Evolutionary conservation across 2,888 invertebrate genomes (phyloP).

Genomic region (Cryptus armator): DNA sequence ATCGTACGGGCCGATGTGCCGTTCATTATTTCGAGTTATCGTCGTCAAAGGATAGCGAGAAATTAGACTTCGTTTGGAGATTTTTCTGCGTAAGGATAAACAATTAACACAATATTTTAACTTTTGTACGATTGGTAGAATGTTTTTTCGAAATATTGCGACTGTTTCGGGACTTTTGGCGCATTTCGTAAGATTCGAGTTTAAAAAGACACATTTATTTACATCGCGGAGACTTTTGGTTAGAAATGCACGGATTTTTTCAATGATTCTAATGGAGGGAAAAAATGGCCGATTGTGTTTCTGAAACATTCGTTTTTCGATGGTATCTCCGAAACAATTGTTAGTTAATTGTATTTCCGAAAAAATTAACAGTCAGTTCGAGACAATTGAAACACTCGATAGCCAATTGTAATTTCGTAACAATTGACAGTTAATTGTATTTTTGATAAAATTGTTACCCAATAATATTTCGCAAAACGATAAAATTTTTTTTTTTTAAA

Average conservation of each 20-base stretch:
- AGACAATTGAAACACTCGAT: neutral
- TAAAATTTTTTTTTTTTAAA: no score
- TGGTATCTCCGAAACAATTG: neutral
- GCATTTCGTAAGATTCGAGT: neutral
- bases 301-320: no score
- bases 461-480: neutral
- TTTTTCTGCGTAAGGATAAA: constrained; percentile 23
- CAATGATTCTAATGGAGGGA: neutral
- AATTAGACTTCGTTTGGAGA: neutral
- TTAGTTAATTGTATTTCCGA: neutral
- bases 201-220: neutral
- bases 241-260: neutral
- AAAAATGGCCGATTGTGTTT: neutral
- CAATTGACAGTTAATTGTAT: neutral
- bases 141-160: neutral
- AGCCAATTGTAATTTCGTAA: neutral
- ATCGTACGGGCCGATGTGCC: constrained; percentile 5
- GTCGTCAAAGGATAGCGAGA: neutral
- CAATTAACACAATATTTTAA: neutral
- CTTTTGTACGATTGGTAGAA: neutral
- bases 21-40: constrained; percentile 7
- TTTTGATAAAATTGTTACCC: neutral
- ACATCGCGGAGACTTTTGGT: neutral
- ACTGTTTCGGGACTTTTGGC: neutral
- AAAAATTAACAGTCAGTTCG: neutral